Evolutionary conservation across 2,113 vertebrate genomes (phyloP).

Genomic region (Acrocephalus kingi): DNA sequence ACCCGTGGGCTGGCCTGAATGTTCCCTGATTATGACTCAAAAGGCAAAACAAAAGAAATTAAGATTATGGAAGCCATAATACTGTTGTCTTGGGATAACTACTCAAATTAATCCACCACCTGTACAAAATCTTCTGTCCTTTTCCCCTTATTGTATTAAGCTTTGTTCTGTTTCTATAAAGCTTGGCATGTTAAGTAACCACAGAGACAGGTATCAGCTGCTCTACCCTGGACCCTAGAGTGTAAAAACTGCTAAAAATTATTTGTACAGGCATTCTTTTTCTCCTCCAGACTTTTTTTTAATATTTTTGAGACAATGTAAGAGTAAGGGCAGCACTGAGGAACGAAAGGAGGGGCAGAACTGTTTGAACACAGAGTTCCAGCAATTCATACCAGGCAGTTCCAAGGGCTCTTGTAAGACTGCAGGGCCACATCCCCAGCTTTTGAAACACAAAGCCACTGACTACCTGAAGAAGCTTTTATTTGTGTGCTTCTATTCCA

Average conservation of each 20-base stretch:
- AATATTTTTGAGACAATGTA: background rate
- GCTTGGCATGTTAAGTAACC: background rate
- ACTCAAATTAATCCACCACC: background rate
- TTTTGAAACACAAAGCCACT: background rate
- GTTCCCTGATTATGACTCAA: background rate
- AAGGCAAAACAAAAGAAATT: background rate
- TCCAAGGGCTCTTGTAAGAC: background rate
- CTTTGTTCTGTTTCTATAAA: background rate
- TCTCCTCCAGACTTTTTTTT: background rate
- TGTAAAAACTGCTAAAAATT: background rate
- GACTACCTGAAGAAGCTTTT: background rate
- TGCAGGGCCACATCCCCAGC: background rate
- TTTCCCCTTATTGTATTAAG: background rate
- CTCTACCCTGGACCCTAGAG: background rate
- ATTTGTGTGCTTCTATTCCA: background rate
- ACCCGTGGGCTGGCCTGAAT: background rate
- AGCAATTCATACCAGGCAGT: background rate
- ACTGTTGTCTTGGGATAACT: background rate
- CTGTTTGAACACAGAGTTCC: background rate
- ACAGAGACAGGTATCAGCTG: background rate
- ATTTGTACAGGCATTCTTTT: background rate
- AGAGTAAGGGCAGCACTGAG: background rate
- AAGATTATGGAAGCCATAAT: background rate
- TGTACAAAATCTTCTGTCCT: background rate
- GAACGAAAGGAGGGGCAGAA: background rate